These are phyloP conservation scores for Dicrostonyx torquatus DNA, from an alignment of 2,797 vertebrate genomes.

Conservation along the genomic window DNA sequence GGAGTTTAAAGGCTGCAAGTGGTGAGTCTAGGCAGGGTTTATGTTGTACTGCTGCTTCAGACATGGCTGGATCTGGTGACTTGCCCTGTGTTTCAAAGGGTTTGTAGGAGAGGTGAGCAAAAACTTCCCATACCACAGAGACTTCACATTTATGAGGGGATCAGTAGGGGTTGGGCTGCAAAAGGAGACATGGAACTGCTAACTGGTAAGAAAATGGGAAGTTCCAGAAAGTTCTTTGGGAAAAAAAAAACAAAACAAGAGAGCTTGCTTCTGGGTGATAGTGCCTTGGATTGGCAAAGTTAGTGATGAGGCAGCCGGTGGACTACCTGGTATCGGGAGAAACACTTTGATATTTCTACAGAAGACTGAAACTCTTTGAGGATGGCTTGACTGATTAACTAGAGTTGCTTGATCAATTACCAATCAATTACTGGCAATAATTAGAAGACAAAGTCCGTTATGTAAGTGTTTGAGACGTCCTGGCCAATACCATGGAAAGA, in stretches of 20 bases:
- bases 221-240: neutral
- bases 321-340: neutral
- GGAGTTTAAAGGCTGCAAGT: neutral
- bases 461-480: neutral
- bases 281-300: neutral
- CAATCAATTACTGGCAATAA: neutral
- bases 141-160: neutral
- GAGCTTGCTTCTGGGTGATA: accelerated
- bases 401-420: neutral
- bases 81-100: neutral
- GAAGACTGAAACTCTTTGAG: neutral
- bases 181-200: neutral
- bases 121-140: neutral
- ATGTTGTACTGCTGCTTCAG: neutral
- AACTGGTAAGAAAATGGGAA: neutral
- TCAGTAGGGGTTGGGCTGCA: neutral
- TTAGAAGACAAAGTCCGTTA: constrained; percentile 5
- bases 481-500: neutral
- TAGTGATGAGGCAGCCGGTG: too few species aligned
- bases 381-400: neutral
- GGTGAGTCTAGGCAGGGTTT: neutral
- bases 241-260: neutral
- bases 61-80: neutral
- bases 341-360: neutral
- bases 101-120: too few species aligned